These are phyloP conservation scores for Cremastinae sp. DNA, from an alignment of 2,888 invertebrate species.

Conservation along the genomic window DNA sequence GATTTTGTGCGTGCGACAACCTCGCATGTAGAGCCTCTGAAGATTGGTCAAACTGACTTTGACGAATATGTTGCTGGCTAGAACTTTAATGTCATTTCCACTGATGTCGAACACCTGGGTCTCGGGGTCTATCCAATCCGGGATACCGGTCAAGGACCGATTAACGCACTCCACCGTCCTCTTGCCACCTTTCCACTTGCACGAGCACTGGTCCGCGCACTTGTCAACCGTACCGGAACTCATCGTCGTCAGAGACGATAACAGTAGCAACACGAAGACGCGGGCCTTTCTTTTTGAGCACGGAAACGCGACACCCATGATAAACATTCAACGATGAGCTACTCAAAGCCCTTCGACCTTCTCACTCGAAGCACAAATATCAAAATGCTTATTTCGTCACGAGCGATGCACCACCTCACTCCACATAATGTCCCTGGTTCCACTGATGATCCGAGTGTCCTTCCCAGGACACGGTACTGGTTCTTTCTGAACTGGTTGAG, in stretches of 20 bases:
- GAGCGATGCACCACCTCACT: constrained; percentile 30
- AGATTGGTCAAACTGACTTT: constrained; percentile 91
- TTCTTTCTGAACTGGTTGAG: constrained; percentile 47
- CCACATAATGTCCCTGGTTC: constrained; percentile 38
- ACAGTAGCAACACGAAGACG: constrained; percentile 51
- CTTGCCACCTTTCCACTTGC: constrained; percentile 97
- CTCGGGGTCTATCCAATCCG: constrained; percentile 91
- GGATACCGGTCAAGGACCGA: constrained; percentile 90
- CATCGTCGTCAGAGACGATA: constrained; percentile 60
- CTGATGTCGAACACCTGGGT: constrained; percentile 96
- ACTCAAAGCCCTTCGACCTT: neutral
- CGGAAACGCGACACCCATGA: constrained; percentile 56
- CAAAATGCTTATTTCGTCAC: neutral
- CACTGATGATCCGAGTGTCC: constrained; percentile 44
- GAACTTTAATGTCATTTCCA: constrained; percentile 91
- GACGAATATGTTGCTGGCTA: constrained; percentile 91
- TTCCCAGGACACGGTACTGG: constrained; percentile 55
- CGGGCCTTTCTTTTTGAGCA: constrained; percentile 52
- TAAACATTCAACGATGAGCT: constrained; percentile 27
- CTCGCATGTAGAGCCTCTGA: constrained; percentile 91
- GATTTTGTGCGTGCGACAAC: constrained; percentile 92
- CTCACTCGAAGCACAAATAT: neutral
- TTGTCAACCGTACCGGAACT: constrained; percentile 73
- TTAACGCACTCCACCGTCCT: constrained; percentile 95
- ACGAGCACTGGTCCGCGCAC: constrained; percentile 84